Evolutionary conservation across 2,797 vertebrate genomes (phyloP).

Genomic region (Nyctibius grandis): DNA sequence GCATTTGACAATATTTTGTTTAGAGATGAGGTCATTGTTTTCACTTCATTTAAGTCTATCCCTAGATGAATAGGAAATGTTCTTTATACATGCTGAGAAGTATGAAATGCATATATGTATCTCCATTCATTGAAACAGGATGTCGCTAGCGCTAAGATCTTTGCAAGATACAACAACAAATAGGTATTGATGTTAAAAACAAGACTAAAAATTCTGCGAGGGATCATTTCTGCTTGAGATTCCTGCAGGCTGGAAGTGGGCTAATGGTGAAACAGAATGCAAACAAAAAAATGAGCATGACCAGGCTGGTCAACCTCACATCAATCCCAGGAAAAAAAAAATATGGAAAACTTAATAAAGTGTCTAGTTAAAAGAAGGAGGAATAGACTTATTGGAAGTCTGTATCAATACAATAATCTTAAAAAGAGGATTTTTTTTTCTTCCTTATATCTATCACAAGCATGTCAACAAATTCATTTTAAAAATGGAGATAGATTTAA

Average conservation of each 20-base stretch:
- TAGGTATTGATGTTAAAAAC: not conserved
- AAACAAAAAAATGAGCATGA: not conserved
- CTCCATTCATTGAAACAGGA: not conserved
- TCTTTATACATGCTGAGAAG: not conserved
- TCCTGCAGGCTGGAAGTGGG: not conserved
- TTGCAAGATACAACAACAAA: not conserved
- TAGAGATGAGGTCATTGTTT: not conserved
- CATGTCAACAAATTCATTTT: not conserved
- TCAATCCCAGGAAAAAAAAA: not conserved
- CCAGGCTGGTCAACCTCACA: not conserved
- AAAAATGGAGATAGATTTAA: not conserved
- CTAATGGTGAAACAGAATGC: not conserved
- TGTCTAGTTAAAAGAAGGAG: not conserved
- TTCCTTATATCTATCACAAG: not conserved
- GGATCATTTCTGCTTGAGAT: not conserved
- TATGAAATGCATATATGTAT: not conserved
- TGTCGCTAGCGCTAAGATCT: not conserved
- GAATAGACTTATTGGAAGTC: not conserved
- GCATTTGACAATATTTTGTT: not conserved
- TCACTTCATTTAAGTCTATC: not conserved
- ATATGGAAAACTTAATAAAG: not conserved
- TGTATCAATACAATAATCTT: not conserved
- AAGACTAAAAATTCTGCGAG: fast-evolving
- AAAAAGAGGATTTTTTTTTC: not conserved
- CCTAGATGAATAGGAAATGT: not conserved